Evolutionary conservation across 1,140 invertebrate genomes (phyloP).

Genomic region (Drosophila ironensis): DNA sequence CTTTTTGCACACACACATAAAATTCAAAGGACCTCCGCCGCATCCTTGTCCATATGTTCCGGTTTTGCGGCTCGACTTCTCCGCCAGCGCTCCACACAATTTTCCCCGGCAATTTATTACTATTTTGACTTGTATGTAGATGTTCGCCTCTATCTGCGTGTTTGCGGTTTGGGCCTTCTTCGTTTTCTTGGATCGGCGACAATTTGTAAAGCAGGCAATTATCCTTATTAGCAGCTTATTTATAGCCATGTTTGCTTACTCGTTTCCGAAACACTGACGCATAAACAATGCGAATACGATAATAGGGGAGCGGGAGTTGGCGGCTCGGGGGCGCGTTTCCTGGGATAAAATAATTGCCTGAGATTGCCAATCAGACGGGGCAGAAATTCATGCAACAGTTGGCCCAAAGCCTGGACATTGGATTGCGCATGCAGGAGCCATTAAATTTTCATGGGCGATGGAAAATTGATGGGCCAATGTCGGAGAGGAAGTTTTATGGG

Average conservation of each 20-base stretch:
- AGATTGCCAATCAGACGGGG: constrained; percentile 20
- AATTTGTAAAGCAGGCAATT: constrained; percentile 79
- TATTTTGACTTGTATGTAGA: constrained; percentile 69
- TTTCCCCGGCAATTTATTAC: constrained; percentile 74
- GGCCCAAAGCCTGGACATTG: neutral
- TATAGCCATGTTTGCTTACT: constrained; percentile 74
- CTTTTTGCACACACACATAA: constrained; percentile 24
- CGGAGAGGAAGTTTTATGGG: neutral
- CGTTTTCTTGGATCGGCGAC: constrained; percentile 22
- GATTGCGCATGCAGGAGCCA: neutral
- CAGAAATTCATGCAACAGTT: constrained; percentile 52
- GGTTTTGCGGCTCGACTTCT: constrained; percentile 27
- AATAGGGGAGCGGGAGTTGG: constrained; percentile 28
- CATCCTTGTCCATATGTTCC: constrained; percentile 65
- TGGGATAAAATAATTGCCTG: constrained; percentile 24
- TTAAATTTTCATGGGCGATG: constrained; percentile 11
- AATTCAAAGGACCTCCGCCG: constrained; percentile 71
- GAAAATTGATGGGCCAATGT: neutral
- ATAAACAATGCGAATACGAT: constrained; percentile 51
- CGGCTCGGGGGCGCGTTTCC: neutral
- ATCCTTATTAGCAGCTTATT: constrained; percentile 79
- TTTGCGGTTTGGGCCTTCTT: neutral
- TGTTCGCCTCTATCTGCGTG: constrained; percentile 1
- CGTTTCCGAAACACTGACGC: constrained; percentile 47
- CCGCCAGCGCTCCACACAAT: constrained; percentile 42